Base-by-base conservation (phyloP, 2,113 vertebrate genomes). In the Thymallus thymallus region DNA sequence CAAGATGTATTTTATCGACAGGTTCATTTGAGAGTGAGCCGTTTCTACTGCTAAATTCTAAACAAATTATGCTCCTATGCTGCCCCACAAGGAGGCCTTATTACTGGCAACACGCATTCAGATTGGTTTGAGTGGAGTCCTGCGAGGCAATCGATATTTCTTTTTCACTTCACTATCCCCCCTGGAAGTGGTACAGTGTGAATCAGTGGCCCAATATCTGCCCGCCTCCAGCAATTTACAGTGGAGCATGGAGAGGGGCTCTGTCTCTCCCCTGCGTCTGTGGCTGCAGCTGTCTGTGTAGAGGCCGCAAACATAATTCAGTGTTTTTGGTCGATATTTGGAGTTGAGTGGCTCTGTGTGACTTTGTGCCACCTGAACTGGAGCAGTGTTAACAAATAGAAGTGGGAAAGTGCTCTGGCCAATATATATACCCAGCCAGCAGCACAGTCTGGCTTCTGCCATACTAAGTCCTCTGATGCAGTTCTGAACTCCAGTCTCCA, bases 381-480 rank as follows among this genome's bases (percentile, higher is more conserved):
- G 66, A 71, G 60, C 75, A 58, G 68, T 48, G 68, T 68, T 80
- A 79, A 74, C 76, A 80, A 66, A 72, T 84, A 76, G 73, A 78
- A 82, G 76, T 77, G 22, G 30, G 71, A 64, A 63, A 64, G 30
- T 66, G 30, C n/a, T 22, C n/a, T 60, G 56, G 18, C 56, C 56
- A 45, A 76, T 82, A 66, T 82, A 69, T 79, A 29, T 75, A 48
- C 67, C 62, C 14, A 20, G 24, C 69, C 22, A 29, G 35, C 70
- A n/a, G 20, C 29, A 26, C 23, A 41, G 64, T 29, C 30, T 16
- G 14, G 6, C 56, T 62, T 7, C 35, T 41, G 35, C 35, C 35
- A 0, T 9, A 41, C 9, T 10, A 41, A 41, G 35, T 41, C 56
- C 23, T 45, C 22, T 20, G 71, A 29, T 55, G 72, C 72, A 64